Percentiles rank a stretch among this genome's conserved stretches.
phyloP scores from a whole-genome alignment of 2,888 invertebrate species.

The Stenchaetothrips biformis region DNA sequence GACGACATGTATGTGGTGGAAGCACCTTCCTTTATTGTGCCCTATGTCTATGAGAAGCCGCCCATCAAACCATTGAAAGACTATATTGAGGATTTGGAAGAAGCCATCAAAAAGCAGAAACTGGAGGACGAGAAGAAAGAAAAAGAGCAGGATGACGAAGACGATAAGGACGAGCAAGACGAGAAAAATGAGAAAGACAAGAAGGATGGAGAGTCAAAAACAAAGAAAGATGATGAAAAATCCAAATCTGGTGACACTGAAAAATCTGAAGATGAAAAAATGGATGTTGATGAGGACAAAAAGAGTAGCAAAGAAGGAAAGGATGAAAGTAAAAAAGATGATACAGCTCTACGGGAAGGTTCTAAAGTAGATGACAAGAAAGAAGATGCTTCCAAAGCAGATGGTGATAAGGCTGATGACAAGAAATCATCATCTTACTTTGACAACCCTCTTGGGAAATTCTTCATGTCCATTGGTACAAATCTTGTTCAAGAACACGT shows the following conservation, averaged over 20 bases:
- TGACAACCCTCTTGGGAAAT: constrained; percentile 80
- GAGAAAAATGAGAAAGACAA: constrained; percentile 48
- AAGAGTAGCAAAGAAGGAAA: constrained; percentile 39
- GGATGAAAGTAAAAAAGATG: constrained; percentile 36
- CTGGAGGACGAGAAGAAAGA: constrained; percentile 37
- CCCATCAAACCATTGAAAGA: constrained; percentile 72
- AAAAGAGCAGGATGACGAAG: constrained; percentile 42
- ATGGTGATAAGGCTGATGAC: constrained; percentile 29
- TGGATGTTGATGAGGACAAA: constrained; percentile 34
- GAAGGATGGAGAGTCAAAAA: constrained; percentile 41
- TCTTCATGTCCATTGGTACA: constrained; percentile 85
- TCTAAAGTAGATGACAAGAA: constrained; percentile 35
- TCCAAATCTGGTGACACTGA: constrained; percentile 39
- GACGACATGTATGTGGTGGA: constrained; percentile 91
- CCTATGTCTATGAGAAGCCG: constrained; percentile 88
- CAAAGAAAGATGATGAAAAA: constrained; percentile 40
- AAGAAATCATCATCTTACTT: constrained; percentile 57
- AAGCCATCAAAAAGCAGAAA: constrained; percentile 40
- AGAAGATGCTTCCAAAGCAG: constrained; percentile 34
- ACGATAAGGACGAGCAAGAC: constrained; percentile 47
- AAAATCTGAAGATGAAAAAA: constrained; percentile 40
- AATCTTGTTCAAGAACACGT: constrained; percentile 89
- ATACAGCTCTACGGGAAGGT: constrained; percentile 32
- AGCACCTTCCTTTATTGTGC: constrained; percentile 88
- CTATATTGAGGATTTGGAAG: constrained; percentile 59